phyloP scores from a whole-genome alignment of 2,888 invertebrate genomes.

The Agrochola lychnidis region DNA sequence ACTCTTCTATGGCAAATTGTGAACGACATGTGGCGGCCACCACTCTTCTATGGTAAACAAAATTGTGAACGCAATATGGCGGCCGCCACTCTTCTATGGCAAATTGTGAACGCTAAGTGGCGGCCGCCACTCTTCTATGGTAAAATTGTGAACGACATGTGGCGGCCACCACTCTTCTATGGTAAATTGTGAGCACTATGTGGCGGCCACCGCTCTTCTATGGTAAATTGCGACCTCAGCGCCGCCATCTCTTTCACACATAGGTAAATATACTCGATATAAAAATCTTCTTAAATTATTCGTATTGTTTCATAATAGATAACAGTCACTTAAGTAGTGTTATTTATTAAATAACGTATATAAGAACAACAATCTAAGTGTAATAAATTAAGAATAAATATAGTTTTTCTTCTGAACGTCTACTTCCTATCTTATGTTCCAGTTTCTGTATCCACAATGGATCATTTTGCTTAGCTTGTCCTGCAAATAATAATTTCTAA shows the following conservation, averaged over 20 bases:
- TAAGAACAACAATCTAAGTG: slow-evolving; percentile 11
- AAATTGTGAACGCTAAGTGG: not conserved
- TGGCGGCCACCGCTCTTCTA: too few relatives aligned
- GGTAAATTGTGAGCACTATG: too few relatives aligned
- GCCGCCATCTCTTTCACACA: slow-evolving; percentile 24
- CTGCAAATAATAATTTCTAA: not conserved
- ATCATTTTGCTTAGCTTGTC: not conserved
- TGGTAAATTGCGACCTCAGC: slow-evolving; percentile 62
- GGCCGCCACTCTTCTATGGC: too few relatives aligned
- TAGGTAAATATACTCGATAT: not conserved
- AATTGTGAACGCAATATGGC: slow-evolving; percentile 52
- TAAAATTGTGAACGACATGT: slow-evolving; percentile 51
- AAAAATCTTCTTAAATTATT: slow-evolving; percentile 11
- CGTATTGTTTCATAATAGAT: slow-evolving; percentile 20
- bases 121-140: too few relatives aligned
- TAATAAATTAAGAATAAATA: slow-evolving; percentile 15
- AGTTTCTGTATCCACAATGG: slow-evolving; percentile 7
- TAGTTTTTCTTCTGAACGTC: not conserved
- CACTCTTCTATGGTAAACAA: not conserved
- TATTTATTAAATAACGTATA: slow-evolving; percentile 22
- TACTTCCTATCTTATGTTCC: slow-evolving; percentile 11
- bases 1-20: too few relatives aligned
- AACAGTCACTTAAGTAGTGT: slow-evolving; percentile 13
- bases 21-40: not conserved
- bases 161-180: too few relatives aligned